These are phyloP conservation scores for Betta splendens DNA, from an alignment of 2,797 vertebrate genomes.

Conservation along the genomic window DNA sequence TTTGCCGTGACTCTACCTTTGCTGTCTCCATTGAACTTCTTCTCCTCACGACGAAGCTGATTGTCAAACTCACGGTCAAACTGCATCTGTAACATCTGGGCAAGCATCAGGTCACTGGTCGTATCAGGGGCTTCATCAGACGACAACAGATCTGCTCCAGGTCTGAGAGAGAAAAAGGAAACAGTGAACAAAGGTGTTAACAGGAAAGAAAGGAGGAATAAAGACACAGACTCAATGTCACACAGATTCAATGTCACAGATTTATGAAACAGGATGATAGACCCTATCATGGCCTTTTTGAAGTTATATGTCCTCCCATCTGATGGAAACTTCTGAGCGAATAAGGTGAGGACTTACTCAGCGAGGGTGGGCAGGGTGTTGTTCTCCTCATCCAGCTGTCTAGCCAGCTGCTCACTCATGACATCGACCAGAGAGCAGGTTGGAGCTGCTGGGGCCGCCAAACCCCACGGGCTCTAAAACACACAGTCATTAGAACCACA, in stretches of 20 bases:
- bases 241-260: no score
- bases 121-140: constrained; percentile 84
- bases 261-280: no score
- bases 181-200: background rate
- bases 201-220: no score
- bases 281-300: no score
- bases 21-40: constrained; percentile 95
- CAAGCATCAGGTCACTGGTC: constrained; percentile 92
- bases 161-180: constrained; percentile 61
- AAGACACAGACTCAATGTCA: no score
- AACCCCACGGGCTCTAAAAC: constrained; percentile 89
- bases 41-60: constrained; percentile 93
- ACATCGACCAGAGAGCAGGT: constrained; percentile 92
- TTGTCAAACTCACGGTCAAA: constrained; percentile 94
- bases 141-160: constrained; percentile 73
- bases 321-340: background rate
- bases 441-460: constrained; percentile 38
- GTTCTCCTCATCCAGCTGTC: constrained; percentile 89
- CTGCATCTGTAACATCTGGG: constrained; percentile 97
- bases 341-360: constrained; percentile 77
- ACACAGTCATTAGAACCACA: background rate
- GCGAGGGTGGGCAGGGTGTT: constrained; percentile 72
- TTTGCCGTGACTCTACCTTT: constrained; percentile 83
- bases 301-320: no score
- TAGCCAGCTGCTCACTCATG: constrained; percentile 95